Percentiles rank a stretch among this genome's conserved stretches.
Conservation (phyloP, 2,888 invertebrate genomes). For the Isotomurus palustris region DNA sequence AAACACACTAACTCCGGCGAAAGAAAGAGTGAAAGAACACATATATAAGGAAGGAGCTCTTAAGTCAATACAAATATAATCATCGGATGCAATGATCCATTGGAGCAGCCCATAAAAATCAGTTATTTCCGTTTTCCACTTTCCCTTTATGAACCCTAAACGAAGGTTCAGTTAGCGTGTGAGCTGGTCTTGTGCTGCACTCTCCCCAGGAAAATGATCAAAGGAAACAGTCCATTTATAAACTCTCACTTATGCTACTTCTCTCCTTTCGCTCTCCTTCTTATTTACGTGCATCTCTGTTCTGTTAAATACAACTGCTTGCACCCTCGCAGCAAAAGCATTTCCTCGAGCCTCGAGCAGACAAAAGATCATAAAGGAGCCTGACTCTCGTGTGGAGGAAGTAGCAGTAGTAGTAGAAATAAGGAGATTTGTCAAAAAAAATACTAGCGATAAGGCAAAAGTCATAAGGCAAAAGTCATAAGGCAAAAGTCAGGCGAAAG, state of each 20-base stretch:
- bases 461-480: no score
- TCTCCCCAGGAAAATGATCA: slow-evolving; percentile 9
- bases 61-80: no score
- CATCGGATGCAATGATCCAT: slow-evolving; percentile 15
- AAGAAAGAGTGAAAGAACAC: no score
- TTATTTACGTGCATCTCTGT: no score
- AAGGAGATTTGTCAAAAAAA: slow-evolving; percentile 12
- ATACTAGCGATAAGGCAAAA: slow-evolving; percentile 6
- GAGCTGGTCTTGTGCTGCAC: neutral
- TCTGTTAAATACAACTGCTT: no score
- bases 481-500: no score
- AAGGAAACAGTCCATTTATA: slow-evolving; percentile 12
- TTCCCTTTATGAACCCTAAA: slow-evolving; percentile 5
- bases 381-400: neutral
- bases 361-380: slow-evolving; percentile 1
- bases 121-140: slow-evolving; percentile 7
- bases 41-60: no score
- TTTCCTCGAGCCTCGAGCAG: no score
- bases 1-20: no score
- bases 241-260: neutral
- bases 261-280: slow-evolving; percentile 1
- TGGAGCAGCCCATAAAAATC: slow-evolving; percentile 11
- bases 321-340: no score
- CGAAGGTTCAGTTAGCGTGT: slow-evolving; percentile 4
- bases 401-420: neutral